Base-by-base conservation (phyloP, 2,113 vertebrate species). In the Odontophorus gujanensis region DNA sequence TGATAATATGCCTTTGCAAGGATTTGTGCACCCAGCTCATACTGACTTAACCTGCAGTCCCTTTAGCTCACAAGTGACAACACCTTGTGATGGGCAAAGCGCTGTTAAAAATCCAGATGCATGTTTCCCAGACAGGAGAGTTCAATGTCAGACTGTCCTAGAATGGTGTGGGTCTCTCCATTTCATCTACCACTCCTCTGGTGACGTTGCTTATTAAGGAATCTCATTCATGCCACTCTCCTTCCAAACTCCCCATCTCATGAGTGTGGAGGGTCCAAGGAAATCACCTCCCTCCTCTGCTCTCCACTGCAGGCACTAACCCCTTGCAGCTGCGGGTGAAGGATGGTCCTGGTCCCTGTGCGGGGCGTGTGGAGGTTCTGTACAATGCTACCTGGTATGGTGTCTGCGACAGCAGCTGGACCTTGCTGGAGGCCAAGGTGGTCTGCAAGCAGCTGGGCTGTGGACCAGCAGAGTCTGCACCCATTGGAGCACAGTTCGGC, bases 391-490 rank as follows among this genome's bases (percentile, higher is more conserved):
- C 59, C 48, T 93, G 95, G 95, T 25, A 63, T 0, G 18, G 62
- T 1, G 47, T 94, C 12, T 95, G 94, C 7, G 11, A 93, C 42
- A 51, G 3, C 1, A 20, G 63, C 20, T 96, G 95, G 95, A 88
- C 65, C 78, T 5, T 67, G 65, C 75, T 75, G 43, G 95, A 94
- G 43, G 95, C 92, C 0, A 10, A 8, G 20, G 90, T 94, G 21
- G 83, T 71, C 53, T 96, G 95, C 62, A 82, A 5, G 76, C 80
- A 96, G 50, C 59, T 96, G 89, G 95, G 93, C 63, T 95, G 95
- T 2, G 95, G 94, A 4, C 34, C 34, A 5, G 90, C 92, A 14
- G 32, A 16, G 43, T 30, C 50, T 0, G 87, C 13, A 0, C 69
- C 85, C 1, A 0, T 10, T 0, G 36, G 50, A 55, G 69, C 50